Base-by-base conservation (phyloP, 2,888 invertebrate genomes). In the Leptothorax acervorum region DNA sequence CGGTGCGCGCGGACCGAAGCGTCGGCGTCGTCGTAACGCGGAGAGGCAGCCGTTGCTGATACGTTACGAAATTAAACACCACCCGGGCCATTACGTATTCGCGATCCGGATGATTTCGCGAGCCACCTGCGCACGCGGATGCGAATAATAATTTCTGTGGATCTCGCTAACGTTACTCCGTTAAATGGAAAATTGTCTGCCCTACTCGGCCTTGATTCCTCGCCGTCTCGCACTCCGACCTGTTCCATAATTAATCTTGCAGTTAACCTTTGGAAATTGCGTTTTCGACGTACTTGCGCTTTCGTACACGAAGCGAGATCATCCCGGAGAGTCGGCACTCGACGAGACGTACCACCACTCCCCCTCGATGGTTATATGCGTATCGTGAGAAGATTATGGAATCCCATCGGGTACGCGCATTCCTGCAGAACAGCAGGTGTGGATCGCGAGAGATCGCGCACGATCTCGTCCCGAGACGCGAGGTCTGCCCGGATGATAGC, bases 301-400 rank as follows among this genome's bases (percentile, higher is more conserved):
- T 82, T 81, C 63, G 63, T 81, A 55, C 53, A 4, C 55, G 55
- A 62, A 62, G 57, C 53, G 53, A 73, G 84, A 75, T 81, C 78
- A 15, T 71, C 79, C 39, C 79, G 55, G 73, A 70, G 73, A 73
- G 63, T 60, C 53, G 75, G 53, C 42, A 62, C 51, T 55, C 68
- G 66, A 6, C 71, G 55, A 23, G 83, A 55, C 42, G 85, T 84
- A 60, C 71, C 71, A 71, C 85, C 81, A 76, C 35, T 51, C 70
- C 71, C 79, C 74, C 81, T 83, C 55, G 85, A 73, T 68, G 66
- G 62, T 68, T 70, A 60, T 62, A 79, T 75, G 84, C 85, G 75
- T 83, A 90, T 90, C 90, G 90, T 90, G 90, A 88, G 90, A 90
- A 90, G 89, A 89, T 89, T 81, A 85, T 82, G 85, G 85, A 88